phyloP scores from a whole-genome alignment of 1,140 invertebrate genomes.

The Diploscapter pachys region DNA sequence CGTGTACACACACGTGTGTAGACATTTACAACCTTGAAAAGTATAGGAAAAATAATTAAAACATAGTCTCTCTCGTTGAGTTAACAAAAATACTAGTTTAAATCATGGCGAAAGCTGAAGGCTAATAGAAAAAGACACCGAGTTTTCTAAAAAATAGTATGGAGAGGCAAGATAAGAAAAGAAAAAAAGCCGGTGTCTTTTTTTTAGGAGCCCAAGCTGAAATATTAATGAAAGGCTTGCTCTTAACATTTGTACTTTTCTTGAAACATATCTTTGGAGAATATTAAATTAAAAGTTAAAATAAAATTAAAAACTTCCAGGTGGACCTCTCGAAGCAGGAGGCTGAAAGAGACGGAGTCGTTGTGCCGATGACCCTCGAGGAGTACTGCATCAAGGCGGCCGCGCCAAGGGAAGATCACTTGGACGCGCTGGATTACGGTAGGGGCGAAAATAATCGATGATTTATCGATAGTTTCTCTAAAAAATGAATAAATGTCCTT shows the following conservation, averaged over 20 bases:
- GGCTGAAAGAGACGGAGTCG: constrained; percentile 91
- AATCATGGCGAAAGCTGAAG: no score
- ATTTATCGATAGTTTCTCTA: neutral
- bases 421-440: constrained; percentile 13
- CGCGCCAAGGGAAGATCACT: constrained; percentile 54
- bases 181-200: no score
- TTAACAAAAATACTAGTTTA: neutral
- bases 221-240: constrained; percentile 23
- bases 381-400: constrained; percentile 85
- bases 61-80: neutral
- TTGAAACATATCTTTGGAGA: no score
- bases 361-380: constrained; percentile 91
- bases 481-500: neutral
- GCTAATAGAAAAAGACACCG: no score
- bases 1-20: no score
- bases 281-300: no score
- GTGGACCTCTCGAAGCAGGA: constrained; percentile 87
- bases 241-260: neutral
- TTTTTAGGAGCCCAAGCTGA: no score
- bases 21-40: no score
- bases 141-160: no score
- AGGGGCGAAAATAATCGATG: neutral
- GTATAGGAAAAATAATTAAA: no score
- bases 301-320: constrained; percentile 65
- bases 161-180: no score